These are phyloP conservation scores for Neogale vison DNA, from an alignment of 2,113 vertebrate species.

Conservation along the genomic window DNA sequence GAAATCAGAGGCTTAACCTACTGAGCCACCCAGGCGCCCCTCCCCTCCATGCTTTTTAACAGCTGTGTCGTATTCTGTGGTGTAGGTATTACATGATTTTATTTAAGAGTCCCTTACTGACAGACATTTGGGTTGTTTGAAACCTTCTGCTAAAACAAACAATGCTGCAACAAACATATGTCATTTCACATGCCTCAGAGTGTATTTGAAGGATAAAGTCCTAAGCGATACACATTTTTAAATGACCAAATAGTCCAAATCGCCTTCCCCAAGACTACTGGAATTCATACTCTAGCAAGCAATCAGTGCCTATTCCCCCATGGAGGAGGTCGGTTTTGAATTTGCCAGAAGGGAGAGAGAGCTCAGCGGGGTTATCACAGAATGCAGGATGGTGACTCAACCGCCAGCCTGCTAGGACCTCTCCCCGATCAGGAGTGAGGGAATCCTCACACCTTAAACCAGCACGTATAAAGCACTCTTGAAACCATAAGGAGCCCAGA, in stretches of 20 bases:
- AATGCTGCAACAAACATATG: background rate
- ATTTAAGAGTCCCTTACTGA: slow-evolving; percentile 15
- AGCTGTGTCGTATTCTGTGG: background rate
- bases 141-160: slow-evolving; percentile 49
- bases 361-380: background rate
- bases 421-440: background rate
- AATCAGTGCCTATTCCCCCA: background rate
- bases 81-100: background rate
- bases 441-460: background rate
- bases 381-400: background rate
- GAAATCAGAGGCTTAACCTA: too few species aligned
- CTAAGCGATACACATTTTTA: background rate
- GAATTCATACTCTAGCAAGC: background rate
- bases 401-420: background rate
- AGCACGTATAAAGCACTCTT: background rate
- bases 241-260: background rate
- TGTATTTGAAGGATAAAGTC: background rate
- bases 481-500: background rate
- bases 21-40: too few species aligned
- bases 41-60: background rate
- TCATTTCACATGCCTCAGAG: background rate
- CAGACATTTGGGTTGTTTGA: background rate
- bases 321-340: background rate
- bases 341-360: background rate
- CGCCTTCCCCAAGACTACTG: background rate